phyloP scores from a whole-genome alignment of 2,888 invertebrate species.

The Drosophila histrio region DNA sequence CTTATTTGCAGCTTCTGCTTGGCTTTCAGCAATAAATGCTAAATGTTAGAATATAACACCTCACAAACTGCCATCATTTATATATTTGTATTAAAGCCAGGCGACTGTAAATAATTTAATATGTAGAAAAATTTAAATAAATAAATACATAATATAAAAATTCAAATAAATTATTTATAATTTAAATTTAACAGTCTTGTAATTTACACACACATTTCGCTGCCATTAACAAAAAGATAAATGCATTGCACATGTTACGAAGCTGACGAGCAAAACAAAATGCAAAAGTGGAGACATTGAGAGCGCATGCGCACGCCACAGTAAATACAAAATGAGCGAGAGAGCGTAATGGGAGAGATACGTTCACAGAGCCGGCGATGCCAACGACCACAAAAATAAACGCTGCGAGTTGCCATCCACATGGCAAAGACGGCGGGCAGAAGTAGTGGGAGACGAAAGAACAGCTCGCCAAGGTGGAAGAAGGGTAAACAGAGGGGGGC shows the following conservation, averaged over 20 bases:
- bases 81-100: no score
- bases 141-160: no score
- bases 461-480: background rate
- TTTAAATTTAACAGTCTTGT: no score
- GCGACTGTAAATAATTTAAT: no score
- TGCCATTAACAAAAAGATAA: background rate
- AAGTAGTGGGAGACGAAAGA: background rate
- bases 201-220: no score
- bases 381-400: conserved; percentile 63
- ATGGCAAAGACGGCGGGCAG: conserved; percentile 29
- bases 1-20: no score
- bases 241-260: conserved; percentile 62
- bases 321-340: background rate
- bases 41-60: no score
- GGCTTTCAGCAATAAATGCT: no score
- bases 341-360: conserved; percentile 12
- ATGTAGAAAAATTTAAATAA: no score
- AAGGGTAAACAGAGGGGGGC: no score
- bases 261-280: conserved; percentile 70
- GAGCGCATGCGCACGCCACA: conserved; percentile 60
- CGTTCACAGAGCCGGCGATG: conserved; percentile 40
- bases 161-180: no score
- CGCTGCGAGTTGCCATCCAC: conserved; percentile 53
- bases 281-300: conserved; percentile 61
- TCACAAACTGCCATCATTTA: no score